These are phyloP conservation scores for Pontoporia blainvillei DNA, from an alignment of 2,113 vertebrate genomes.

Conservation along the genomic window DNA sequence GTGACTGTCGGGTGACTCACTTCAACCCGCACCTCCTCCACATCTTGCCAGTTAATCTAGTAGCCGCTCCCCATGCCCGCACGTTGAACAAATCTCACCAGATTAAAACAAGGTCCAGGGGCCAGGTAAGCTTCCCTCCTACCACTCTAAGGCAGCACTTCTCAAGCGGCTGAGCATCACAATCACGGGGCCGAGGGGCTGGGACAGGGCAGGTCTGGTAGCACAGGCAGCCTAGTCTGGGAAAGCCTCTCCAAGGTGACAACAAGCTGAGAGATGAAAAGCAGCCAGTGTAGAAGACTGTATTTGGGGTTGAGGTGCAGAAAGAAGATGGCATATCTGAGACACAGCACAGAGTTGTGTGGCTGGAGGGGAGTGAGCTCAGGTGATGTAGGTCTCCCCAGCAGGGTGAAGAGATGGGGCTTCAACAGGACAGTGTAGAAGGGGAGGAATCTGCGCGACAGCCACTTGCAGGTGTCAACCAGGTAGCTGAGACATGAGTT, in stretches of 20 bases:
- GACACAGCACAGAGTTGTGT: background rate
- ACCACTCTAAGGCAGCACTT: background rate
- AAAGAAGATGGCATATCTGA: background rate
- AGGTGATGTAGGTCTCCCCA: background rate
- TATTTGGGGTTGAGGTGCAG: background rate
- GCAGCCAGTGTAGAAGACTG: background rate
- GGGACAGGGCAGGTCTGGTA: background rate
- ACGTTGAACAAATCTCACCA: background rate
- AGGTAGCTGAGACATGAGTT: background rate
- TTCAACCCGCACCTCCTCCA: background rate
- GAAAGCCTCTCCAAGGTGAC: no score
- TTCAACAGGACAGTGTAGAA: rapidly evolving
- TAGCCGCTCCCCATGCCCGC: background rate
- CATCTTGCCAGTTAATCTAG: background rate
- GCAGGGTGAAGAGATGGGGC: background rate
- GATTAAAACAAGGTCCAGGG: background rate
- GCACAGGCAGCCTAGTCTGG: no score
- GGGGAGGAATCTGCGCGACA: background rate
- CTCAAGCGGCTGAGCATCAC: background rate
- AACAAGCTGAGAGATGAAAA: background rate
- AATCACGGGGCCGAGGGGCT: no score
- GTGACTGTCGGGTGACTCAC: no score
- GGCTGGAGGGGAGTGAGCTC: background rate
- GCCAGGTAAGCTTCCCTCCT: background rate
- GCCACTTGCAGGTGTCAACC: no score